Base-by-base conservation (phyloP, 2,888 invertebrate species). In the Temnothorax rugatulus region DNA sequence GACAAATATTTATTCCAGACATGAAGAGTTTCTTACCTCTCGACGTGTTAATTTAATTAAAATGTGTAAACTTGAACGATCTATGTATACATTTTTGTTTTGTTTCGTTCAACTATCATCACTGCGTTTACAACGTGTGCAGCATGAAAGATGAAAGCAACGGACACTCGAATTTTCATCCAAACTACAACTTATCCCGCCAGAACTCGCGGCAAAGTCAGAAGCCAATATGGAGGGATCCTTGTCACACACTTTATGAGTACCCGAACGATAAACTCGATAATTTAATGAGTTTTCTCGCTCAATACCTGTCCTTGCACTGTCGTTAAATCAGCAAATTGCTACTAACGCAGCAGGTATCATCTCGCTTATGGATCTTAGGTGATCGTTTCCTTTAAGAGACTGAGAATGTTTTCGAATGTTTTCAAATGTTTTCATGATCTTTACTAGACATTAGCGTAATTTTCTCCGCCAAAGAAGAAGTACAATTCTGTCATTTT, bases 241-340 rank as follows among this genome's bases (percentile, higher is more conserved):
- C 84, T 69, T 63, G 77, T 73, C 63, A 50, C 83, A 86, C 86
- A 91, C 87, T 93, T 93, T 93, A 92, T 88, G 89, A 89, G 87
- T 90, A 84, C 83, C 90, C 84, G 79, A 86, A 85, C 91, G 90
- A 93, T 93, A 93, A 93, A 93, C 89, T 91, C 88, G 91, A 92
- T 92, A 93, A 91, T 93, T 93, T 93, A 93, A 91, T 90, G 89
- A 86, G 38, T 73, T 83, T 82, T 85, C 88, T 81, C 86, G 89
- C 83, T 89, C 88, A 85, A 89, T 87, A 89, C 89, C 89, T 89
- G 90, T 90, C 90, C 84, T 61, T 84, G 86, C 63, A 74, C 75
- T 82, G 81, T 92, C 91, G 90, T 92, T 92, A 90, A 90, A 83
- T 79, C 87, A 82, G 82, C 79, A 84, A 81, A 75, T 86, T 75